Percentiles rank a stretch among this genome's conserved stretches.
Evolutionary conservation across 2,888 invertebrate species (phyloP).

Genomic region (Carabus problematicus): DNA sequence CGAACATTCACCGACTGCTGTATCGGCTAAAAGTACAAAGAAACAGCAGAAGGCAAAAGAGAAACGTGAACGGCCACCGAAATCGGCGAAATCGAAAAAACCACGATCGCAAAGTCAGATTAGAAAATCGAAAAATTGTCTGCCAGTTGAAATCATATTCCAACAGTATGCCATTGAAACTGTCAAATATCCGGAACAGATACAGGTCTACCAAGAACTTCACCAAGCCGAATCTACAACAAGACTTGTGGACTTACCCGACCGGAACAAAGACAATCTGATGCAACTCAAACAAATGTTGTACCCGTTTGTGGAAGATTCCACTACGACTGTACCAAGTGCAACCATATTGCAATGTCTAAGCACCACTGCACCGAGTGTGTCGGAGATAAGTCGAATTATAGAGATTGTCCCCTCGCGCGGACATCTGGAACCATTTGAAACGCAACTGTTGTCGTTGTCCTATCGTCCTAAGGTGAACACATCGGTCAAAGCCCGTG

Average conservation of each 20-base stretch:
- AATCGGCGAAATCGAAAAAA: conserved; percentile 6
- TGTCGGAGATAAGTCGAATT: conserved; percentile 60
- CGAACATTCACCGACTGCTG: not conserved
- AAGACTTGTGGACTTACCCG: conserved; percentile 34
- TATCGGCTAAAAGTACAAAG: conserved; percentile 3
- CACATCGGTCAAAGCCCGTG: conserved; percentile 59
- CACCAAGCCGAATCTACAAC: conserved; percentile 22
- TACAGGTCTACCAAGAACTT: conserved; percentile 40
- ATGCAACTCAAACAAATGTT: conserved; percentile 24
- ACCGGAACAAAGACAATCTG: conserved; percentile 43
- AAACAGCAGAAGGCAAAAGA: not conserved
- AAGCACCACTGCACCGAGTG: conserved; percentile 42
- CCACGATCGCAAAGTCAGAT: not conserved
- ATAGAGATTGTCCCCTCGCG: conserved; percentile 61
- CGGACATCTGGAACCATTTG: conserved; percentile 63
- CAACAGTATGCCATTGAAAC: conserved; percentile 39
- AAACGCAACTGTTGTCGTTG: conserved; percentile 61
- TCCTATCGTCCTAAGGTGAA: conserved; percentile 61
- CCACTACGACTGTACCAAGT: not conserved
- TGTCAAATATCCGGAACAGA: conserved; percentile 23
- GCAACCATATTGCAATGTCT: not conserved
- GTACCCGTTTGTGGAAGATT: not conserved
- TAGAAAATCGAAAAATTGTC: conserved; percentile 10
- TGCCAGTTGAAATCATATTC: conserved; percentile 32
- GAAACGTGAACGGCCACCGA: not conserved